phyloP scores from a whole-genome alignment of 2,888 invertebrate genomes.

The Unio delphinus region DNA sequence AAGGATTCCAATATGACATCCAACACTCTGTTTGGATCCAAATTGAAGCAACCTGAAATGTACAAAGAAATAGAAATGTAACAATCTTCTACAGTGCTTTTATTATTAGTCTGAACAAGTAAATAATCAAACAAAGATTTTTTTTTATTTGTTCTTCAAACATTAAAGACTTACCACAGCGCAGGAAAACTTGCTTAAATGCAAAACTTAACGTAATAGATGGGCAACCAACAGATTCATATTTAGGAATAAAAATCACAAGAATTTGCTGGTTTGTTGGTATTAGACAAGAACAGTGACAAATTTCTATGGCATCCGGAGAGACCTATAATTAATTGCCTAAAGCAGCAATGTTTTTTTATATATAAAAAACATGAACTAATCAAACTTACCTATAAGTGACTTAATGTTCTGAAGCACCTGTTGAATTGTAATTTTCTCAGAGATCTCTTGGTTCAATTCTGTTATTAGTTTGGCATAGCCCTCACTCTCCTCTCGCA shows the following conservation, averaged over 20 bases:
- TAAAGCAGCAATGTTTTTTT: too few species aligned
- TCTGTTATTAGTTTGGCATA: slow-evolving; percentile 97
- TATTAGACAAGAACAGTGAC: background rate
- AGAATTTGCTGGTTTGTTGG: too few species aligned
- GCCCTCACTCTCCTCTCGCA: slow-evolving; percentile 99
- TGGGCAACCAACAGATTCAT: too few species aligned
- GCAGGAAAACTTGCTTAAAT: too few species aligned
- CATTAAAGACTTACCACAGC: too few species aligned
- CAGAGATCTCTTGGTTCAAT: slow-evolving; percentile 83
- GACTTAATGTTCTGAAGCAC: slow-evolving; percentile 92
- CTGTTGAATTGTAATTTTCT: slow-evolving; percentile 66
- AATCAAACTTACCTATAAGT: slow-evolving; percentile 82
- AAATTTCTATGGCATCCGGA: background rate
- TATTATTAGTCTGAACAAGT: too few species aligned
- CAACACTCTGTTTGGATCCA: slow-evolving; percentile 97
- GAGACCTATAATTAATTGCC: too few species aligned
- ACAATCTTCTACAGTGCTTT: background rate
- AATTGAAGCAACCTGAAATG: slow-evolving; percentile 90
- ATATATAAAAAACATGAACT: background rate
- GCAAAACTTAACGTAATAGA: too few species aligned
- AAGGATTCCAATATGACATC: slow-evolving; percentile 97
- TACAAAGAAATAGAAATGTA: background rate
- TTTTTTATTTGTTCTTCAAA: too few species aligned
- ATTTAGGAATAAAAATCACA: too few species aligned
- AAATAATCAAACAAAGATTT: too few species aligned